Conservation (phyloP, 2,888 invertebrate species). For the Stenchaetothrips biformis region DNA sequence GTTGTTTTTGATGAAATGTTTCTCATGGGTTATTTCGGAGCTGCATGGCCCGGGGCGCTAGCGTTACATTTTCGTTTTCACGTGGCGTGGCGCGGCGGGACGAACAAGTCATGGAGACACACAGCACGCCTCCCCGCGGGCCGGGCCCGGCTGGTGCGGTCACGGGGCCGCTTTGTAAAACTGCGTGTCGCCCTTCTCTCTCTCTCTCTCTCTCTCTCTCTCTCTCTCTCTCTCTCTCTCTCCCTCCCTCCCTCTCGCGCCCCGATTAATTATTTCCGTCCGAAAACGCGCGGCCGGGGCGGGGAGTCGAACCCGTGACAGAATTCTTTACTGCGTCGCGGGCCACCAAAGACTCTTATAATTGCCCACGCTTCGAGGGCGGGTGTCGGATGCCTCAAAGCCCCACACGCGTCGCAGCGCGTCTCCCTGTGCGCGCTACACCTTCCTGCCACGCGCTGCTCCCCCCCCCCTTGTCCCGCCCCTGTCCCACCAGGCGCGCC, state of each 20-base stretch:
- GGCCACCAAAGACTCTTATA: too few relatives aligned
- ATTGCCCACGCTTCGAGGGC: background rate
- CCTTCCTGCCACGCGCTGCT: background rate
- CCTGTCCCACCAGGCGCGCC: background rate
- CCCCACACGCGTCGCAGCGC: background rate
- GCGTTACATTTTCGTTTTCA: background rate
- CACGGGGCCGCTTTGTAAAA: background rate
- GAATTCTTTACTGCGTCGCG: too few relatives aligned
- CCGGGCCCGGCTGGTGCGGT: background rate
- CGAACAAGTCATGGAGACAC: background rate
- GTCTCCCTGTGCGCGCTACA: background rate
- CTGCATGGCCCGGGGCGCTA: background rate
- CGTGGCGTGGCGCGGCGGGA: too few relatives aligned
- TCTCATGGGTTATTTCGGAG: conserved; percentile 18
- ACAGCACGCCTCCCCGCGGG: background rate
- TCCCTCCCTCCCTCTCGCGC: too few relatives aligned
- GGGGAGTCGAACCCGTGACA: background rate
- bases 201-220: too few relatives aligned
- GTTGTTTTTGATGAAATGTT: conserved; percentile 24
- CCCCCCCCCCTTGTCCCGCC: background rate
- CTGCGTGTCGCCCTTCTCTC: too few relatives aligned
- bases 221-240: too few relatives aligned
- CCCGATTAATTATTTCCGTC: too few relatives aligned
- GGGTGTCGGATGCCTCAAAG: background rate
- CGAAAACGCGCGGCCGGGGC: background rate